Evolutionary conservation across 2,888 invertebrate species (phyloP).

Genomic region (Protodeltote pygarga): DNA sequence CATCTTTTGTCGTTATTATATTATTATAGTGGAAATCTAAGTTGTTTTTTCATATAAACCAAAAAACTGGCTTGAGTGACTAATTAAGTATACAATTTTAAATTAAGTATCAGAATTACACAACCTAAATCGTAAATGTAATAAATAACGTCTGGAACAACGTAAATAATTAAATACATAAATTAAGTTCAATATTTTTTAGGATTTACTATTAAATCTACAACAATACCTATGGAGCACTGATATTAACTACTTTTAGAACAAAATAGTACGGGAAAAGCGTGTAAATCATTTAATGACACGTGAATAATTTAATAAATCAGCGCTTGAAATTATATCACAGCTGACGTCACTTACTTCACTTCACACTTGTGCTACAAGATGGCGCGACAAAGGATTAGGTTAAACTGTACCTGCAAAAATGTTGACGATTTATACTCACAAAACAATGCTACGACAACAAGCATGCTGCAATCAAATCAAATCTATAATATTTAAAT

Average conservation of each 20-base stretch:
- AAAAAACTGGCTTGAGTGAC: conserved; percentile 28
- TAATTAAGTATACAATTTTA: conserved; percentile 1
- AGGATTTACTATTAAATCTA: conserved; percentile 14
- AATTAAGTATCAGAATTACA: conserved; percentile 10
- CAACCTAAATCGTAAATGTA: conserved; percentile 11
- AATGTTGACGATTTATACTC: too few species aligned
- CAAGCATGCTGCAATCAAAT: too few species aligned
- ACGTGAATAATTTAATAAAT: conserved; percentile 30
- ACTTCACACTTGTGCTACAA: conserved; percentile 1
- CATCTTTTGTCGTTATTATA: too few species aligned
- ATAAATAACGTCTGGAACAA: conserved; percentile 21
- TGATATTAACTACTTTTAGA: conserved; percentile 53
- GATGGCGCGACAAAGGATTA: conserved; percentile 8
- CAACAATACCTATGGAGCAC: conserved; percentile 14
- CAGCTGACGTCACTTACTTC: conserved; percentile 24
- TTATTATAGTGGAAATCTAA: not conserved
- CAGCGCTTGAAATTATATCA: conserved; percentile 39
- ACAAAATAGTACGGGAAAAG: conserved; percentile 56
- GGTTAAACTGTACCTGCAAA: conserved; percentile 20
- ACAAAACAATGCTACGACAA: too few species aligned
- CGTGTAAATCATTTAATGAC: conserved; percentile 36
- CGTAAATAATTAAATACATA: conserved; percentile 9
- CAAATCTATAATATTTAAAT: too few species aligned
- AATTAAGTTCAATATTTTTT: conserved; percentile 15
- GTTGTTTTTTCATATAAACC: not conserved